A percentile compares a stretch with the other conserved stretches of the same genome.
Evolutionary conservation across 2,888 invertebrate species (phyloP).

Genomic region (Hololepta plana): DNA sequence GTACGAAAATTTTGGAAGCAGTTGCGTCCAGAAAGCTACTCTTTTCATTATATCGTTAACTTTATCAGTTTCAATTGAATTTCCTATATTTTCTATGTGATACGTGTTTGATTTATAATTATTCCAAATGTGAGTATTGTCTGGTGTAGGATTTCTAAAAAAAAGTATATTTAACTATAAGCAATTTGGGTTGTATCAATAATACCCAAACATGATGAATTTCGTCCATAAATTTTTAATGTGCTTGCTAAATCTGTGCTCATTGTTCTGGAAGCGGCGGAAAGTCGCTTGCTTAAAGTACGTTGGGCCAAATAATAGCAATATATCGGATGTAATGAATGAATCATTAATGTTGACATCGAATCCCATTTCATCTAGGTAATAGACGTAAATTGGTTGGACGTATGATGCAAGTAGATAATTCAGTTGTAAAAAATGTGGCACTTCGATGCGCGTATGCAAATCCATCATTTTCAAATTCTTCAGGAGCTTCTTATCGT

Average conservation of each 20-base stretch:
- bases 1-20: conserved; percentile 22
- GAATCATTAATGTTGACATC: conserved; percentile 35
- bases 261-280: conserved; percentile 37
- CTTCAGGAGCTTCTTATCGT: conserved; percentile 26
- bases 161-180: background rate
- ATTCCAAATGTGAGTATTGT: conserved; percentile 36
- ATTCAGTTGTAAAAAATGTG: conserved; percentile 34
- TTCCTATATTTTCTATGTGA: conserved; percentile 30
- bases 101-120: conserved; percentile 35
- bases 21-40: conserved; percentile 27
- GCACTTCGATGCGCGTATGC: conserved; percentile 36
- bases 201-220: conserved; percentile 28
- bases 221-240: conserved; percentile 32
- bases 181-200: background rate
- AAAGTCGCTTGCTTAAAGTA: conserved; percentile 47
- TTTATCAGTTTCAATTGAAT: conserved; percentile 6
- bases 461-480: conserved; percentile 35
- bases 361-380: conserved; percentile 31
- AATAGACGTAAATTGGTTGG: conserved; percentile 35
- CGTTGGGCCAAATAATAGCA: conserved; percentile 45
- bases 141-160: conserved; percentile 36
- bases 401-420: conserved; percentile 20
- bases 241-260: conserved; percentile 35
- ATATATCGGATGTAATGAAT: conserved; percentile 47
- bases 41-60: conserved; percentile 13